Evolutionary conservation across 2,797 vertebrate species (phyloP).

Genomic region (Nothura maculosa): DNA sequence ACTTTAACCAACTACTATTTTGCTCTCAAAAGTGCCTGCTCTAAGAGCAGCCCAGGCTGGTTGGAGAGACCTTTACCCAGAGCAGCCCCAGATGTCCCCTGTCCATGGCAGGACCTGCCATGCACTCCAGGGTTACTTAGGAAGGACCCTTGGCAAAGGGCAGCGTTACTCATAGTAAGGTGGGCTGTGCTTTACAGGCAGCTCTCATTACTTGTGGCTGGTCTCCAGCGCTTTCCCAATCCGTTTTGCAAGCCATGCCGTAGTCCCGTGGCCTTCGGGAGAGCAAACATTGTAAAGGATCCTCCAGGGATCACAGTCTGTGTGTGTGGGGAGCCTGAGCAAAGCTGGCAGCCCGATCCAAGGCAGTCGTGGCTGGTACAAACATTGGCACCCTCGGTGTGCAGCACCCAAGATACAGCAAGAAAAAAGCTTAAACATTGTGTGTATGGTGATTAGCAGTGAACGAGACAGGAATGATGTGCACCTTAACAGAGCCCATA

Average conservation of each 20-base stretch:
- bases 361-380: background rate
- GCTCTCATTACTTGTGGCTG: constrained; percentile 15
- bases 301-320: background rate
- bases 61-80: constrained; percentile 18
- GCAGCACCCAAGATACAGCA: background rate
- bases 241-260: constrained; percentile 5
- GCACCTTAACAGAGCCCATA: background rate
- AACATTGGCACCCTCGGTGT: background rate
- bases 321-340: background rate
- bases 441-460: background rate
- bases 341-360: background rate
- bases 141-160: background rate
- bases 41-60: background rate
- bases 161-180: background rate
- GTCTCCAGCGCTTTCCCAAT: constrained; percentile 21
- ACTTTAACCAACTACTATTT: background rate
- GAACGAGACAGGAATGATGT: background rate
- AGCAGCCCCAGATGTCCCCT: constrained; percentile 11
- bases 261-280: background rate
- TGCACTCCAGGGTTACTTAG: background rate
- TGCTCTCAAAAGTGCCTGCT: background rate
- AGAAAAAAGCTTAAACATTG: background rate
- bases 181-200: background rate
- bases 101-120: background rate
- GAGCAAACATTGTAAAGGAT: background rate